These are phyloP conservation scores for Drosophila athabasca DNA, from an alignment of 1,140 invertebrate species.

Conservation along the genomic window DNA sequence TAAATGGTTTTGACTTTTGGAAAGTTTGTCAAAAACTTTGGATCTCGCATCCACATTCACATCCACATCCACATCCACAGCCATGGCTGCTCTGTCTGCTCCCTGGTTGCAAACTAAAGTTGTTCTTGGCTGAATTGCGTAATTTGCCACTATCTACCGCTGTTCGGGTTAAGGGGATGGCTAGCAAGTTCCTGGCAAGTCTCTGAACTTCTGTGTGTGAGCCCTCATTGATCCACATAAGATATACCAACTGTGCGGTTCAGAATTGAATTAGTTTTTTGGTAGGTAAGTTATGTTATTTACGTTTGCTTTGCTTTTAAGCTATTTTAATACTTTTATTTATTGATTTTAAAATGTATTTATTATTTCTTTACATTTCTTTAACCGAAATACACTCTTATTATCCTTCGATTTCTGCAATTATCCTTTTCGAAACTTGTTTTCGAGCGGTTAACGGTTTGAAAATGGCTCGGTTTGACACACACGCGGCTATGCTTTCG, in stretches of 20 bases:
- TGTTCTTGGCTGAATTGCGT: conserved; percentile 29
- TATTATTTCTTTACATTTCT: too few species aligned
- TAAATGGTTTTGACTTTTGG: conserved; percentile 54
- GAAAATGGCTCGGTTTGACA: conserved; percentile 15
- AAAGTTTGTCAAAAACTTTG: conserved; percentile 47
- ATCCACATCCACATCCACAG: background rate
- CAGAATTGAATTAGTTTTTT: too few species aligned
- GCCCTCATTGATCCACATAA: too few species aligned
- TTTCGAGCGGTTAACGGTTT: conserved; percentile 9
- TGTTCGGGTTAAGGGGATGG: background rate
- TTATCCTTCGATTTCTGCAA: too few species aligned
- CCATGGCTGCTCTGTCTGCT: background rate
- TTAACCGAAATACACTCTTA: too few species aligned
- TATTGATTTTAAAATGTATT: too few species aligned
- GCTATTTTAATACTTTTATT: too few species aligned
- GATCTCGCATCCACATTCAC: conserved; percentile 8
- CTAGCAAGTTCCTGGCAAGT: background rate
- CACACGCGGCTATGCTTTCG: conserved; percentile 32
- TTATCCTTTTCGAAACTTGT: too few species aligned
- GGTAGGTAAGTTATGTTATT: too few species aligned
- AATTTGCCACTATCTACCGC: conserved; percentile 30
- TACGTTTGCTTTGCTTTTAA: too few species aligned
- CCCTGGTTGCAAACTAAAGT: conserved; percentile 22
- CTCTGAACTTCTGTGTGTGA: too few species aligned
- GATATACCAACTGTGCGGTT: too few species aligned